These are phyloP conservation scores for Pristionchus mayeri DNA, from an alignment of 2,888 invertebrate genomes.

Conservation along the genomic window DNA sequence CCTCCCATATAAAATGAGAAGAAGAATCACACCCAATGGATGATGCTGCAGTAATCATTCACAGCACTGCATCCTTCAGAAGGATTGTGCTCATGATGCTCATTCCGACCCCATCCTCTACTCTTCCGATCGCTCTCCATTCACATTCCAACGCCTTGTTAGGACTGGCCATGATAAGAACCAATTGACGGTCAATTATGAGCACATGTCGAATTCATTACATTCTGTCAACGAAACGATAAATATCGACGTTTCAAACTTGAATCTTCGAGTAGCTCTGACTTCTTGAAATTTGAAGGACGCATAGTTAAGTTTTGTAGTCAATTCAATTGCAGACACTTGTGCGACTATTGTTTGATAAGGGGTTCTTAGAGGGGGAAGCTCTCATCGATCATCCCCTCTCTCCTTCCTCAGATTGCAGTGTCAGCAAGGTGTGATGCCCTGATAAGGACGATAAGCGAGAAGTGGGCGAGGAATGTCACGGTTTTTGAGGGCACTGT, in stretches of 20 bases:
- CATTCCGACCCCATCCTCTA: neutral
- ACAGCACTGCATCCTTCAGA: too few relatives aligned
- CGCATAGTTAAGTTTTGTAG: too few relatives aligned
- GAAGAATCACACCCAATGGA: too few relatives aligned
- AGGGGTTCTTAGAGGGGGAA: neutral
- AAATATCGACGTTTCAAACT: too few relatives aligned
- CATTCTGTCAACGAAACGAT: neutral
- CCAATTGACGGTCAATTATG: neutral
- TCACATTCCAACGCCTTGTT: neutral
- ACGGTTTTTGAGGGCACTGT: neutral
- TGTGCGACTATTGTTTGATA: neutral
- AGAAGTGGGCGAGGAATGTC: neutral
- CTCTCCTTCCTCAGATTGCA: neutral
- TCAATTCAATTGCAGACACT: too few relatives aligned
- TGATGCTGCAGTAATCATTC: too few relatives aligned
- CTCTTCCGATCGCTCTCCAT: neutral
- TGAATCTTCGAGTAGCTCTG: too few relatives aligned
- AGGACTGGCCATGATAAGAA: neutral
- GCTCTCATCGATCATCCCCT: neutral
- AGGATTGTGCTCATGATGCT: neutral
- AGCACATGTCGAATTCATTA: neutral
- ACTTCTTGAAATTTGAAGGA: too few relatives aligned
- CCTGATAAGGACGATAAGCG: neutral
- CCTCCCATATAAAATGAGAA: neutral
- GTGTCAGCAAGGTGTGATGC: conserved; percentile 15